Conservation (phyloP, 2,888 invertebrate genomes). For the Hedya salicella region DNA sequence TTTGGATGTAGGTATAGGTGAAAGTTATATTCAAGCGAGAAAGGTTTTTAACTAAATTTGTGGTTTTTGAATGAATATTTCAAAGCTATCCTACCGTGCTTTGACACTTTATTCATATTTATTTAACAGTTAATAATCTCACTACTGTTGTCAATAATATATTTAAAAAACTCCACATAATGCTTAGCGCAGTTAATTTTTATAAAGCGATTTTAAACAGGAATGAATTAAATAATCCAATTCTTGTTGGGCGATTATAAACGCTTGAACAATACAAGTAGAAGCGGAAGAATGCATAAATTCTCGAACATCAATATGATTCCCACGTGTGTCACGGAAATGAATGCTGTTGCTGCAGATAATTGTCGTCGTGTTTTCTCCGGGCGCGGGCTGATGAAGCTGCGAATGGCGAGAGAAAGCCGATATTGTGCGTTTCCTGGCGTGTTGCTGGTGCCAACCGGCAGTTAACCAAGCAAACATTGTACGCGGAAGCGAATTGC, state of each 20-base stretch:
- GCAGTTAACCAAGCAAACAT: constrained; percentile 50
- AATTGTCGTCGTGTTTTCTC: constrained; percentile 77
- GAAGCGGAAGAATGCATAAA: background rate
- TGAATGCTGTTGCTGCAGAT: constrained; percentile 61
- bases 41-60: no score
- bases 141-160: no score
- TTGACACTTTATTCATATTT: no score
- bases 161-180: no score
- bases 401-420: constrained; percentile 72
- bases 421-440: constrained; percentile 73
- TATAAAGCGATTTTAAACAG: no score
- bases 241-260: no score
- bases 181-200: no score
- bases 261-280: background rate
- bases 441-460: constrained; percentile 64
- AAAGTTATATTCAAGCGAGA: background rate
- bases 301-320: constrained; percentile 30
- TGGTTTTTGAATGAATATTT: no score
- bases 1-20: constrained; percentile 47
- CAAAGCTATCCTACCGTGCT: no score
- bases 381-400: constrained; percentile 69
- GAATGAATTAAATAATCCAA: no score
- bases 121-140: no score
- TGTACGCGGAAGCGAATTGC: constrained; percentile 26
- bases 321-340: constrained; percentile 38